phyloP scores from a whole-genome alignment of 2,888 invertebrate species.

The Limenitis camilla region DNA sequence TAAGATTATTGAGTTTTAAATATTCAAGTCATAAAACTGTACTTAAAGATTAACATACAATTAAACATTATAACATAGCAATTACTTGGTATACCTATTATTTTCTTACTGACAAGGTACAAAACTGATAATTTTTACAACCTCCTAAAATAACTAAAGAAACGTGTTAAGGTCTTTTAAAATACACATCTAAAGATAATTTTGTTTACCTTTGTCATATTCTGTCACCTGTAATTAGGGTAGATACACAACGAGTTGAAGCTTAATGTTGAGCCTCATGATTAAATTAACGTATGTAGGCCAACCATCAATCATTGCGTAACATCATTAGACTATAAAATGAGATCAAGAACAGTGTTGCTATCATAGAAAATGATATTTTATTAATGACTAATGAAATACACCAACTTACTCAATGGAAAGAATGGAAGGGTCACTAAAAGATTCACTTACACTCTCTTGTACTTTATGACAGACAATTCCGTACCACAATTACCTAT shows the following conservation, averaged over 20 bases:
- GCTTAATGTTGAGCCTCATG: constrained; percentile 21
- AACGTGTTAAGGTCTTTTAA: constrained; percentile 4
- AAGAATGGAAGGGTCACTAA: too few species aligned
- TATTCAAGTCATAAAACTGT: too few species aligned
- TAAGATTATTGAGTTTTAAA: too few species aligned
- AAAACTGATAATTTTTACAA: not conserved
- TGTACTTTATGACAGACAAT: too few species aligned
- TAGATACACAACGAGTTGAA: constrained; percentile 24
- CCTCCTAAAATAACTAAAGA: not conserved
- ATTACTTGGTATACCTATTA: too few species aligned
- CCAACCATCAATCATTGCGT: constrained; percentile 49
- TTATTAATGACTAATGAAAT: not conserved
- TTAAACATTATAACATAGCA: too few species aligned
- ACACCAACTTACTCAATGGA: too few species aligned
- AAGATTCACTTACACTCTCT: too few species aligned
- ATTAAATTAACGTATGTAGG: constrained; percentile 33
- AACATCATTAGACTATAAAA: constrained; percentile 36
- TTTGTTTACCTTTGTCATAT: constrained; percentile 10
- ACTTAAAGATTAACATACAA: too few species aligned
- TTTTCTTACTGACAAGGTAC: too few species aligned
- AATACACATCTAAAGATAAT: constrained; percentile 10
- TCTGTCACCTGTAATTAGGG: constrained; percentile 23
- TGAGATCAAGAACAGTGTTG: constrained; percentile 39
- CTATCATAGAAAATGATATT: constrained; percentile 12
- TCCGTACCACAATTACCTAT: too few species aligned